phyloP scores from a whole-genome alignment of 2,888 invertebrate species.

The Drosophila koepferae region DNA sequence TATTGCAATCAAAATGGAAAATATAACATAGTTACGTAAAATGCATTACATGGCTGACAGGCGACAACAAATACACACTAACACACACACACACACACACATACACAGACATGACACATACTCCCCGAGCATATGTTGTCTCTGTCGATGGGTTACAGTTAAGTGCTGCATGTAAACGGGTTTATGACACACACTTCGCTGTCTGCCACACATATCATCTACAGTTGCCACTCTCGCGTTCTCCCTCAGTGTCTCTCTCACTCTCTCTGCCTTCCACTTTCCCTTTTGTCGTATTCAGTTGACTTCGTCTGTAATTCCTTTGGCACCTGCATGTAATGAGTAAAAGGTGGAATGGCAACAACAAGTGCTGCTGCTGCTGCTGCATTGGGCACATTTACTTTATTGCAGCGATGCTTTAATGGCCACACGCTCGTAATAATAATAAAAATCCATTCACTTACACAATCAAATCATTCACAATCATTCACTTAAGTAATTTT shows the following conservation, averaged over 20 bases:
- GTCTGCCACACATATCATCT: conserved; percentile 22
- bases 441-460: conserved; percentile 12
- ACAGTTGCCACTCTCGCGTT: background rate
- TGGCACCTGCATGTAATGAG: conserved; percentile 55
- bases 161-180: conserved; percentile 53
- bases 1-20: conserved; percentile 73
- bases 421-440: conserved; percentile 26
- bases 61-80: conserved; percentile 22
- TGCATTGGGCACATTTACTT: conserved; percentile 14
- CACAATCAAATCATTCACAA: conserved; percentile 11
- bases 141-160: conserved; percentile 52
- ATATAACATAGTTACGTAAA: conserved; percentile 67
- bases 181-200: conserved; percentile 39
- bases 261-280: background rate
- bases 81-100: background rate
- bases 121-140: conserved; percentile 28
- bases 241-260: background rate
- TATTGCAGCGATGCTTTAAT: conserved; percentile 28
- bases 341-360: conserved; percentile 13
- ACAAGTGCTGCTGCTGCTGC: conserved; percentile 5
- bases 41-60: conserved; percentile 63
- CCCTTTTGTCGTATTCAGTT: conserved; percentile 17
- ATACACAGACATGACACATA: background rate
- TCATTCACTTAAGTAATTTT: conserved; percentile 3
- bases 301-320: conserved; percentile 36